These are phyloP conservation scores for Odontomachus brunneus DNA, from an alignment of 1,140 invertebrate species.

Conservation along the genomic window DNA sequence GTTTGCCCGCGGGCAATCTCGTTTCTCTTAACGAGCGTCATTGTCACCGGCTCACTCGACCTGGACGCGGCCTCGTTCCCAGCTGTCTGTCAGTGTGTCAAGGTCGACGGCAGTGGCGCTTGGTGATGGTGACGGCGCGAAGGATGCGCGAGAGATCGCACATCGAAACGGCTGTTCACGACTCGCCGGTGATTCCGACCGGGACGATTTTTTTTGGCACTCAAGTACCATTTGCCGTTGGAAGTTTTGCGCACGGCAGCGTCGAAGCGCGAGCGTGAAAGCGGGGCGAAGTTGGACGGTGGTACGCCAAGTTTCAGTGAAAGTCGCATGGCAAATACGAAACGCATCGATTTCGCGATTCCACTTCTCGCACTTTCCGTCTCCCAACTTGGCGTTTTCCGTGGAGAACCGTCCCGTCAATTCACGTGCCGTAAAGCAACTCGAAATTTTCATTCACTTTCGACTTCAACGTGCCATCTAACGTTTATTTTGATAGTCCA, in stretches of 20 bases:
- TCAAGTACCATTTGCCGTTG: no score
- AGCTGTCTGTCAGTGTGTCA: slow-evolving; percentile 68
- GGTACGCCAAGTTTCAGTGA: not conserved
- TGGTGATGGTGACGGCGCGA: slow-evolving; percentile 1
- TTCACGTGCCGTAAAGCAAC: not conserved
- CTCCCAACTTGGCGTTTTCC: not conserved
- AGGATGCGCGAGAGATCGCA: slow-evolving; percentile 66
- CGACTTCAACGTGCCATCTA: no score
- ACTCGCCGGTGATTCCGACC: slow-evolving; percentile 26
- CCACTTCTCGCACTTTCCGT: not conserved
- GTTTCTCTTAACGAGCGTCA: slow-evolving; percentile 72
- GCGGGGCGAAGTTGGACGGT: not conserved
- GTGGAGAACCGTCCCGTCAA: not conserved
- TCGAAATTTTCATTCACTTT: no score
- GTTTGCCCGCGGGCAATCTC: slow-evolving; percentile 53
- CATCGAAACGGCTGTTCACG: slow-evolving; percentile 53
- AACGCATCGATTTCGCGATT: not conserved
- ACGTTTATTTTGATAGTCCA: no score
- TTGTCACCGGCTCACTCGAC: slow-evolving; percentile 65
- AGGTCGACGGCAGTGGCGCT: slow-evolving; percentile 36
- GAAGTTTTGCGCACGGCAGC: not conserved
- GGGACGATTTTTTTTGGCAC: not conserved
- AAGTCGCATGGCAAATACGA: not conserved
- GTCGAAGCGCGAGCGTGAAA: not conserved
- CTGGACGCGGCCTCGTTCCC: slow-evolving; percentile 63